These are phyloP conservation scores for Sebastes kiyomatsui DNA, from an alignment of 2,797 vertebrate genomes.

Conservation along the genomic window DNA sequence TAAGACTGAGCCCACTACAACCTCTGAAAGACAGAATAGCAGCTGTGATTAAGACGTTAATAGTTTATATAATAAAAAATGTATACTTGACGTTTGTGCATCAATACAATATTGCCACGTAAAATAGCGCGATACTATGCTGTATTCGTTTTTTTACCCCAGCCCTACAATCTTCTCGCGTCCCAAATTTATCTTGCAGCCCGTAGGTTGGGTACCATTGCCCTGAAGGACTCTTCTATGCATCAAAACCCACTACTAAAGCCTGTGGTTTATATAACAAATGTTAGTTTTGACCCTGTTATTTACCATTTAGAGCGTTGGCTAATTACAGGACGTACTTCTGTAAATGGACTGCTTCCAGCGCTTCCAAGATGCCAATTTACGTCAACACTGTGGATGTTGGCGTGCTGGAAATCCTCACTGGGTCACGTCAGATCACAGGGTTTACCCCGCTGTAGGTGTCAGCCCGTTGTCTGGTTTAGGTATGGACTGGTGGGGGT, in stretches of 20 bases:
- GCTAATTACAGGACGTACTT: slow-evolving; percentile 18
- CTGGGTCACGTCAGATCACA: slow-evolving; percentile 39
- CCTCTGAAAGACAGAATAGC: too few relatives aligned
- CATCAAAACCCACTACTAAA: neutral
- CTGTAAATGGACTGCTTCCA: slow-evolving; percentile 8
- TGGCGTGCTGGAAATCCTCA: slow-evolving; percentile 10
- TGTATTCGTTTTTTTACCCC: neutral
- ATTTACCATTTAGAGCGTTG: slow-evolving; percentile 20
- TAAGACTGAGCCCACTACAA: too few relatives aligned
- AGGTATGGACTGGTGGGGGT: slow-evolving; percentile 27
- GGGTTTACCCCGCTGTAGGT: slow-evolving; percentile 14
- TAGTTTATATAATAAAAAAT: too few relatives aligned
- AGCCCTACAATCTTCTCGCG: neutral
- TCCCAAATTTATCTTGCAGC: neutral
- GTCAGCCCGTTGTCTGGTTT: slow-evolving; percentile 49
- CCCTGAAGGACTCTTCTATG: neutral
- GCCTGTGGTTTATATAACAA: slow-evolving; percentile 25
- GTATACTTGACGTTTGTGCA: too few relatives aligned
- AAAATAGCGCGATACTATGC: too few relatives aligned
- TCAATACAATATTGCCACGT: too few relatives aligned
- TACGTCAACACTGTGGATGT: neutral
- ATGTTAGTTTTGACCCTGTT: slow-evolving; percentile 18
- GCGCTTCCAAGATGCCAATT: slow-evolving; percentile 8
- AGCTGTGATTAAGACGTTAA: too few relatives aligned
- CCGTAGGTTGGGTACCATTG: neutral